Conservation (phyloP, 2,888 invertebrate genomes). For the Himalopsyche japonica region DNA sequence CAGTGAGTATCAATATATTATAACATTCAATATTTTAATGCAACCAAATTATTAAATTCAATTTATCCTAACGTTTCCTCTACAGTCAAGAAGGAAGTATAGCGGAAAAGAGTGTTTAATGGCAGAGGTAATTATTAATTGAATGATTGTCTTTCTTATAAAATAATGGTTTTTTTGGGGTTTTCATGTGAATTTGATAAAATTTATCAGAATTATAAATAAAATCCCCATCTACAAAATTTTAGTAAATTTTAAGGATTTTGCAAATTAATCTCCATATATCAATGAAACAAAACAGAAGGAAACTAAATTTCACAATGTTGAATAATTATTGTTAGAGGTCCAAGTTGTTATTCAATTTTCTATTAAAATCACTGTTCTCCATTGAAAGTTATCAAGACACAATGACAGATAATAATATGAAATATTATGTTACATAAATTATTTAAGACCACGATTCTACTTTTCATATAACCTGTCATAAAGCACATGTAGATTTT, state of each 20-base stretch:
- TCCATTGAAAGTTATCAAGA: neutral
- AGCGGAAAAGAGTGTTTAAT: neutral
- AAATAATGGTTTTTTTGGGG: neutral
- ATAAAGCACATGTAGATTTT: neutral
- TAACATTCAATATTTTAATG: neutral
- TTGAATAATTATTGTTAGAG: neutral
- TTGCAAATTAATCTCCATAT: neutral
- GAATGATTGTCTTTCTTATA: neutral
- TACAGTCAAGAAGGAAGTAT: neutral
- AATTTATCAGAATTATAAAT: neutral
- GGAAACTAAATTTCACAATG: neutral
- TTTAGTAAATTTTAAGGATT: neutral
- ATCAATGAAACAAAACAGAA: neutral
- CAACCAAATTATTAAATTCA: neutral
- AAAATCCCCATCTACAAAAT: neutral
- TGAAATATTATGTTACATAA: too few relatives aligned
- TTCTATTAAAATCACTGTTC: neutral
- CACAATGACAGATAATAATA: neutral
- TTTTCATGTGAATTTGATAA: neutral
- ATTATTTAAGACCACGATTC: neutral
- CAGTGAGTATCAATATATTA: neutral
- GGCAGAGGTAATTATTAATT: neutral
- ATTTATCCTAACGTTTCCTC: neutral
- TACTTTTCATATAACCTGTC: neutral
- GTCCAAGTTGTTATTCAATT: neutral